Base-by-base conservation (phyloP, 1,140 invertebrate species). In the Drosophila jambulina region DNA sequence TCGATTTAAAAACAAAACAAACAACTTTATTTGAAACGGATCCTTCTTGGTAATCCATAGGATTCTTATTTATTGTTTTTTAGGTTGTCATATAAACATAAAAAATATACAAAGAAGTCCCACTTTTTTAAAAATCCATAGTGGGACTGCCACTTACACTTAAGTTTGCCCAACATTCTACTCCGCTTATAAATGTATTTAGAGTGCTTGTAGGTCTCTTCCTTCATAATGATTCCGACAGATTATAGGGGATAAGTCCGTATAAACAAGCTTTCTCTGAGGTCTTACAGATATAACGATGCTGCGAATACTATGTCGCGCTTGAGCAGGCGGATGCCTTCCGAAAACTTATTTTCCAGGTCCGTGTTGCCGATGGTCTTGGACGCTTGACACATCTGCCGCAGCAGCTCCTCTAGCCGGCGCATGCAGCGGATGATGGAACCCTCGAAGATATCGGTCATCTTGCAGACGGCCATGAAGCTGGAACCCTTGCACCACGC, bases 241-340 rank as follows among this genome's bases (percentile, higher is more conserved):
- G 36, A 38, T 25, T 25, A 21, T 32, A 9, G 1, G 21, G 4
- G 15, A 23, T 40, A 59, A 10, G 19, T 40, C 21, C 57, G 40
- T 19, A 32, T 19, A 48, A 38, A 59, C 29, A 25, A 19, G 17
- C 2, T 25, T 42, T 45, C 42, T 21, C 40, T 63, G 36, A 34
- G 19, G 3, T 70, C 56, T 95, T 96, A 99, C 84, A 99, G 95
- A 94, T 99, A 99, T 15, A 99, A 95, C 93, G 98, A 99, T 34
- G 99, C 98, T 57, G 99, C 99, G 94, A 99, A 99, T 23, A 99
- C 98, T 93, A 99, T 99, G 93, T 99, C 99, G 80, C 99, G 95
- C 93, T 99, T 99, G 34, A 99, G 95, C 45, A 97, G 93, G 91
- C 96, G 96, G 62, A 99, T 98, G 9, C 97, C 97, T 91, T 98